Base-by-base conservation (phyloP, 2,888 invertebrate genomes). In the Melolontha melolontha region DNA sequence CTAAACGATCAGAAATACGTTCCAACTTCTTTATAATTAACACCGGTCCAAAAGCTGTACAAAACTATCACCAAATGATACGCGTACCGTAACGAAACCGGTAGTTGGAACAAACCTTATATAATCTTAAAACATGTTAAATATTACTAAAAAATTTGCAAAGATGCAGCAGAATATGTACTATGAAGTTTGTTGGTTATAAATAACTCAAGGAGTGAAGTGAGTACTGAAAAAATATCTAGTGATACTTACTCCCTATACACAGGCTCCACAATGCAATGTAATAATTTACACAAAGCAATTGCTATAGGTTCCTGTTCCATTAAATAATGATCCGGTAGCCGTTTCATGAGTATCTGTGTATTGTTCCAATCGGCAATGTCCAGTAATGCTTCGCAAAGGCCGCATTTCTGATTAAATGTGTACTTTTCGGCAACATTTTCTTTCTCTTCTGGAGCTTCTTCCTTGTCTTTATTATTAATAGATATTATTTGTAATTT, bases 281-380 rank as follows among this genome's bases (percentile, higher is more conserved):
- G 94, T 64, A 97, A 85, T 79, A 97, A 87, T 71, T 87, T 85
- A 79, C 94, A 93, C 12, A 97, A 84, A 1, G 94, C 92, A 64
- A 87, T 82, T 1, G 95, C 92, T 62, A 95, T 90, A 0, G 93
- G 92, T 57, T 91, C 89, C 77, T 93, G 90, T 41, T 93, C 90
- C 71, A 94, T 88, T 8, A 91, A 89, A 73, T 91, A 91, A 81
- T 91, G 90, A 67, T 92, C 90, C 0, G 98, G 98, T 70, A 98
- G 85, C 64, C 92, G 88, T 74, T 91, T 91, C 29, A 95, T 90
- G 67, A 99, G 86, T 72, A 88, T 87, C 70, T 91, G 88, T 2
- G 96, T 96, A 78, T 92, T 92, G 14, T 90, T 88, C 98, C 98
- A 98, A 75, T 95, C 96, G 1, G 95, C 97, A 73, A 96, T 90